These are phyloP conservation scores for Kryptolebias marmoratus DNA, from an alignment of 2,113 vertebrate species.

Conservation along the genomic window DNA sequence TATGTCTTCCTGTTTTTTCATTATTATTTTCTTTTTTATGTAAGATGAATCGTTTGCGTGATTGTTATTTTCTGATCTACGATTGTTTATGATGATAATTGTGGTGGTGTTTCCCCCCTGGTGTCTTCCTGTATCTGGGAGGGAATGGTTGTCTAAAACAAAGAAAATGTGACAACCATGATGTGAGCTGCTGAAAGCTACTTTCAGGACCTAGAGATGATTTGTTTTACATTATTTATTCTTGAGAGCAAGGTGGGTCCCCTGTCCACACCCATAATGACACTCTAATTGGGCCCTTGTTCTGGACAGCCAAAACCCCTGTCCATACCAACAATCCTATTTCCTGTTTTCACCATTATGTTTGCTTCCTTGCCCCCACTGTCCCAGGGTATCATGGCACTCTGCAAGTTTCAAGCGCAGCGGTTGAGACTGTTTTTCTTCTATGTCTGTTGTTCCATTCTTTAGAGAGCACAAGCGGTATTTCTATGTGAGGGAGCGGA, in stretches of 20 bases:
- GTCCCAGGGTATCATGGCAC: conserved; percentile 68
- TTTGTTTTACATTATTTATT: conserved; percentile 68
- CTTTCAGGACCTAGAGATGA: conserved; percentile 71
- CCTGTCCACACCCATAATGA: conserved; percentile 66
- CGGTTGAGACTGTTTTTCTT: conserved; percentile 70
- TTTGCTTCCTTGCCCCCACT: conserved; percentile 55
- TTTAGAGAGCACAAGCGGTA: conserved; percentile 99
- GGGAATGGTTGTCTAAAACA: conserved; percentile 72
- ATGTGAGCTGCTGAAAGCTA: conserved; percentile 71
- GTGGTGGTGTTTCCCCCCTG: conserved; percentile 54
- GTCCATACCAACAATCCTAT: conserved; percentile 64
- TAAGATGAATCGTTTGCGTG: conserved; percentile 61
- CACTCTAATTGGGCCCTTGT: conserved; percentile 69
- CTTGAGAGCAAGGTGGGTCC: conserved; percentile 82
- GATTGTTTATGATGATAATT: conserved; percentile 37
- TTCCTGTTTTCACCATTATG: conserved; percentile 59
- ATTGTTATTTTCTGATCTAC: conserved; percentile 53
- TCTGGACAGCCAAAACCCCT: conserved; percentile 66
- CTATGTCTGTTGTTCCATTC: conserved; percentile 94
- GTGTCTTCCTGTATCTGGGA: conserved; percentile 66
- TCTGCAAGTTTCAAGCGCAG: conserved; percentile 52
- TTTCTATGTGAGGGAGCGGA: conserved; percentile 99
- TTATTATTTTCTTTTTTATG: conserved; percentile 75
- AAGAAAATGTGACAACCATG: conserved; percentile 73
- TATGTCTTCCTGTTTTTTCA: conserved; percentile 84